Conservation (phyloP, 2,888 invertebrate species). For the Fabriciana adippe region DNA sequence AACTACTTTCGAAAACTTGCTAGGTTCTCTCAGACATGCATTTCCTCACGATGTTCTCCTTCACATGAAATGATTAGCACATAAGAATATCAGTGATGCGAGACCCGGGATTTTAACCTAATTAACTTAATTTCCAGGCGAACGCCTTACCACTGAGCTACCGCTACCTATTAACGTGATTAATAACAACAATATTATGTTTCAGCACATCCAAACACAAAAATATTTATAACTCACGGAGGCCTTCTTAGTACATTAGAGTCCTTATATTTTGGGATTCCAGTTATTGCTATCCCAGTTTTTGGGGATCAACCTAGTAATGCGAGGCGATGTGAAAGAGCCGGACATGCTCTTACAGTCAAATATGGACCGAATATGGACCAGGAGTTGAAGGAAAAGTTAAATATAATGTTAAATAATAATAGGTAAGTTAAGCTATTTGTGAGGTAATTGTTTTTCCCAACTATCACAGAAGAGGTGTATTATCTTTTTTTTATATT, state of each 20-base stretch:
- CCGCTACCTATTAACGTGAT: background rate
- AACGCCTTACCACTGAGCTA: background rate
- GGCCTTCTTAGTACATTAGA: slow-evolving; percentile 52
- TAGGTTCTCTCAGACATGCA: too few relatives aligned
- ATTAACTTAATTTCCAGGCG: too few relatives aligned
- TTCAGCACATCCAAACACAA: slow-evolving; percentile 53
- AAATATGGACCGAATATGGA: slow-evolving; percentile 47
- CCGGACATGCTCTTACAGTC: slow-evolving; percentile 52
- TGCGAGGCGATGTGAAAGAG: slow-evolving; percentile 47
- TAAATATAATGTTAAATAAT: slow-evolving; percentile 52
- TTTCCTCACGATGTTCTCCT: too few relatives aligned
- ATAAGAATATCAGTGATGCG: too few relatives aligned
- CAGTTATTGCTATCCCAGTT: slow-evolving; percentile 58
- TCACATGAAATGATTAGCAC: too few relatives aligned
- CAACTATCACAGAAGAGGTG: background rate
- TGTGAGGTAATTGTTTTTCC: background rate
- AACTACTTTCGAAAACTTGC: too few relatives aligned
- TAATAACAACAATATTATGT: background rate
- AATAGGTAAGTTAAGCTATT: slow-evolving; percentile 47
- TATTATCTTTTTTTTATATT: background rate
- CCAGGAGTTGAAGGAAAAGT: slow-evolving; percentile 44
- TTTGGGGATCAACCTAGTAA: slow-evolving; percentile 64
- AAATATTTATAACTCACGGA: slow-evolving; percentile 54
- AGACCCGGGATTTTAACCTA: too few relatives aligned
- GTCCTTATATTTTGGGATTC: slow-evolving; percentile 54